Percentiles rank a stretch among this genome's conserved stretches.
These are phyloP conservation scores for Amazona ochrocephala DNA, from an alignment of 2,797 vertebrate species.

Conservation along the genomic window DNA sequence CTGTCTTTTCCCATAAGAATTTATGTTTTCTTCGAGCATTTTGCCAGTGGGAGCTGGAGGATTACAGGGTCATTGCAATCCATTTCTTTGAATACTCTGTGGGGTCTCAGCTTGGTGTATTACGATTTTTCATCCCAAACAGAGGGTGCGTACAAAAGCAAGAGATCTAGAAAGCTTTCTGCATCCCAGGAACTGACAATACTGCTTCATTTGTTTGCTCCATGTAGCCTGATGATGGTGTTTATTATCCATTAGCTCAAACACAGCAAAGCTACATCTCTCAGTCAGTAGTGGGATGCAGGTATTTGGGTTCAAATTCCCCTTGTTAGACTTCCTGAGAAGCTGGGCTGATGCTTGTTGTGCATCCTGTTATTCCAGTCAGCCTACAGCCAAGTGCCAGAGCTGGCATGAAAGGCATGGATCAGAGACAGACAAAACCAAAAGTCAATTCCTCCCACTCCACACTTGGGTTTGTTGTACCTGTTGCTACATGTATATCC, in stretches of 20 bases:
- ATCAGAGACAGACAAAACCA: background rate
- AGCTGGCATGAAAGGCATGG: background rate
- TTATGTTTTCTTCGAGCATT: constrained; percentile 7
- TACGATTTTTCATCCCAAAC: background rate
- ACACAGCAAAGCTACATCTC: background rate
- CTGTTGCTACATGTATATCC: background rate
- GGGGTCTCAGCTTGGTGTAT: background rate
- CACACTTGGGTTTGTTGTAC: background rate
- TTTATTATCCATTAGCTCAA: background rate
- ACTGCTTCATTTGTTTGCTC: background rate
- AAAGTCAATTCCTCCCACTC: constrained; percentile 4
- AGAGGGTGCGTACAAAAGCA: background rate
- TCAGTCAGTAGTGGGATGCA: background rate
- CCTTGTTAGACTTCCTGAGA: background rate
- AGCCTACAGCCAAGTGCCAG: constrained; percentile 2
- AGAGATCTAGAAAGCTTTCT: background rate
- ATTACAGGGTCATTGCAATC: background rate
- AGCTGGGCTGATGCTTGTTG: background rate
- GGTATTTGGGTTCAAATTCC: background rate
- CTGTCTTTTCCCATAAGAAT: constrained; percentile 3
- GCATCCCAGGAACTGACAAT: background rate
- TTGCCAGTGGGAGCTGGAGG: constrained; percentile 4
- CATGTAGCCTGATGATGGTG: background rate
- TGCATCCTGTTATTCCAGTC: constrained; percentile 34
- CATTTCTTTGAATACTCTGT: background rate